These are phyloP conservation scores for Hedychridium roseum DNA, from an alignment of 2,888 invertebrate genomes.

Conservation along the genomic window DNA sequence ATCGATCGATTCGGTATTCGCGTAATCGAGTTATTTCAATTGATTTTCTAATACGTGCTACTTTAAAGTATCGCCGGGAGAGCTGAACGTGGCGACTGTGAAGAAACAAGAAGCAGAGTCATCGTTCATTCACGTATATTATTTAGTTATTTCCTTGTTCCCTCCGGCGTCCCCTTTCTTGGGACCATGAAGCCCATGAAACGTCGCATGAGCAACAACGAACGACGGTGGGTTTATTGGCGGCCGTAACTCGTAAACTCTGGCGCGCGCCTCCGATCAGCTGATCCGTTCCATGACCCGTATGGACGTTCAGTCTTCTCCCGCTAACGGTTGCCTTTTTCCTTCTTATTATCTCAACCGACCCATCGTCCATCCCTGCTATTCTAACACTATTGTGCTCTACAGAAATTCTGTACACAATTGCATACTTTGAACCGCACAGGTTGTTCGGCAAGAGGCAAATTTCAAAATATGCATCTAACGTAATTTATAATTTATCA, in stretches of 20 bases:
- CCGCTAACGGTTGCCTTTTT: conserved; percentile 24
- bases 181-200: conserved; percentile 50
- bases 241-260: conserved; percentile 64
- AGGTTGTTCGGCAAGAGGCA: background rate
- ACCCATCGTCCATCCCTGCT: too few species aligned
- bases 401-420: background rate
- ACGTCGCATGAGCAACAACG: conserved; percentile 58
- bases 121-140: conserved; percentile 53
- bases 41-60: background rate
- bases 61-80: background rate
- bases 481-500: too few species aligned
- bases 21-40: too few species aligned
- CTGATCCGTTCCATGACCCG: conserved; percentile 63
- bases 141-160: conserved; percentile 40
- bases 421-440: too few species aligned
- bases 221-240: conserved; percentile 62
- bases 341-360: background rate
- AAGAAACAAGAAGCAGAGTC: conserved; percentile 28
- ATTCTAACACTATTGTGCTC: background rate
- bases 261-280: conserved; percentile 64
- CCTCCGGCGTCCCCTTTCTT: conserved; percentile 36
- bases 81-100: conserved; percentile 2
- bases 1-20: too few species aligned
- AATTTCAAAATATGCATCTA: too few species aligned
- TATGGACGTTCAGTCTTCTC: conserved; percentile 38